Conservation (phyloP, 2,797 vertebrate genomes). For the Cuculus canorus region DNA sequence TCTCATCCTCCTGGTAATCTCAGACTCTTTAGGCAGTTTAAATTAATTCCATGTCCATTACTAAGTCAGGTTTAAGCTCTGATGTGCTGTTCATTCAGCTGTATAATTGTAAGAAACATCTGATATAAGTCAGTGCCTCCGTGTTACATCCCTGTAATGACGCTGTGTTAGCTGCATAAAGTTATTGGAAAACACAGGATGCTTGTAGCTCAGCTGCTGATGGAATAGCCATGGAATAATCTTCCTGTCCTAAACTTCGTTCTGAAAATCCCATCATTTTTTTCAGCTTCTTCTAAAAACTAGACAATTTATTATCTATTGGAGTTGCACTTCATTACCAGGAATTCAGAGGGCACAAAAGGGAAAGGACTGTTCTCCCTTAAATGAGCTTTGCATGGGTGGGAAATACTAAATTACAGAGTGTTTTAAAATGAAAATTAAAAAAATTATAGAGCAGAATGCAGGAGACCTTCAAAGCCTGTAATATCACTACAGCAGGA, state of each 20-base stretch:
- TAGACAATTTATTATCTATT: conserved; percentile 58
- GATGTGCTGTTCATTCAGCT: conserved; percentile 25
- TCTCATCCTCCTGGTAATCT: conserved; percentile 22
- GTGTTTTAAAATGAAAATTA: conserved; percentile 56
- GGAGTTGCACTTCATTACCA: conserved; percentile 52
- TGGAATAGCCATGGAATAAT: conserved; percentile 55
- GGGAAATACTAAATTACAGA: conserved; percentile 48
- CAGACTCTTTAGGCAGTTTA: conserved; percentile 21
- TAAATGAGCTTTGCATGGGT: conserved; percentile 46
- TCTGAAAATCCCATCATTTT: conserved; percentile 62
- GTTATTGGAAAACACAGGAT: conserved; percentile 66
- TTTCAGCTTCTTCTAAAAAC: conserved; percentile 52
- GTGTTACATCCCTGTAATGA: conserved; percentile 54
- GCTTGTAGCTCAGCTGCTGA: conserved; percentile 45
- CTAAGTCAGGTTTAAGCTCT: neutral
- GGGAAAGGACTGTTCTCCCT: neutral
- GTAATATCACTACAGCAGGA: conserved; percentile 47
- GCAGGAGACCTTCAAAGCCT: conserved; percentile 31
- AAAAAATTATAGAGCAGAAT: neutral
- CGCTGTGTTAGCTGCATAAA: conserved; percentile 60
- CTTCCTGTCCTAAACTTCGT: conserved; percentile 42
- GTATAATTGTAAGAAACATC: conserved; percentile 59
- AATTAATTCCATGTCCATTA: conserved; percentile 65
- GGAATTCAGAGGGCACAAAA: neutral
- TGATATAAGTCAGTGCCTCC: conserved; percentile 44